These are phyloP conservation scores for Rosalia funebris DNA, from an alignment of 2,888 invertebrate genomes.

Conservation along the genomic window DNA sequence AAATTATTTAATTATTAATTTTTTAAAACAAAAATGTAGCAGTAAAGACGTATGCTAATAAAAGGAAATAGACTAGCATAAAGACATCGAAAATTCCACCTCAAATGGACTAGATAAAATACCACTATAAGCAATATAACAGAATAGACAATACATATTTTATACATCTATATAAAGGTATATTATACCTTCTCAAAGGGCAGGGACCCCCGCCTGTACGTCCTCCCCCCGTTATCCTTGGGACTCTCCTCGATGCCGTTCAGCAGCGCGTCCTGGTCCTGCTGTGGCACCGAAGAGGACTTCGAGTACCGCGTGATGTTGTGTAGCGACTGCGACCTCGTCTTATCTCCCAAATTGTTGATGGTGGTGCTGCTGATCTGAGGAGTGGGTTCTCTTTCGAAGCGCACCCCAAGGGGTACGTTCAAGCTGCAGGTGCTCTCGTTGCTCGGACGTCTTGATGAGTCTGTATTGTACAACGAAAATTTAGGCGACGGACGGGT, in stretches of 20 bases:
- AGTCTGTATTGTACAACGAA: slow-evolving; percentile 53
- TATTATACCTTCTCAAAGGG: slow-evolving; percentile 58
- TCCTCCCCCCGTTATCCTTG: slow-evolving; percentile 35
- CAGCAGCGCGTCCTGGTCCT: slow-evolving; percentile 49
- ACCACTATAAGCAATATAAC: too few relatives aligned
- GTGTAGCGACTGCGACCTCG: slow-evolving; percentile 55
- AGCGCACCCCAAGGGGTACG: slow-evolving; percentile 49
- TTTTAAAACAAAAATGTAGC: too few relatives aligned
- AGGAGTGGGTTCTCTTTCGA: slow-evolving; percentile 47
- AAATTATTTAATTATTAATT: too few relatives aligned
- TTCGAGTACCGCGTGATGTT: slow-evolving; percentile 50
- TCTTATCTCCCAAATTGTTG: slow-evolving; percentile 37
- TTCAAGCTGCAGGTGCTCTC: slow-evolving; percentile 58
- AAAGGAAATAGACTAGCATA: too few relatives aligned
- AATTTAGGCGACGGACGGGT: too few relatives aligned
- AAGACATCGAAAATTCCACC: too few relatives aligned
- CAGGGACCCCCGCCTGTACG: slow-evolving; percentile 54
- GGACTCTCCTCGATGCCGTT: slow-evolving; percentile 61
- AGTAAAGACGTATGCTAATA: too few relatives aligned
- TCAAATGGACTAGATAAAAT: too few relatives aligned
- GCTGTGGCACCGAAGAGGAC: slow-evolving; percentile 43
- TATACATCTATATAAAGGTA: too few relatives aligned
- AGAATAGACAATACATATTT: too few relatives aligned
- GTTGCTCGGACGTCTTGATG: slow-evolving; percentile 57
- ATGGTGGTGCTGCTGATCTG: slow-evolving; percentile 43